Evolutionary conservation across 1,140 invertebrate species (phyloP), one percentile per base, ranked within the genome.

Genomic region (Sesamia nonagrioides): DNA sequence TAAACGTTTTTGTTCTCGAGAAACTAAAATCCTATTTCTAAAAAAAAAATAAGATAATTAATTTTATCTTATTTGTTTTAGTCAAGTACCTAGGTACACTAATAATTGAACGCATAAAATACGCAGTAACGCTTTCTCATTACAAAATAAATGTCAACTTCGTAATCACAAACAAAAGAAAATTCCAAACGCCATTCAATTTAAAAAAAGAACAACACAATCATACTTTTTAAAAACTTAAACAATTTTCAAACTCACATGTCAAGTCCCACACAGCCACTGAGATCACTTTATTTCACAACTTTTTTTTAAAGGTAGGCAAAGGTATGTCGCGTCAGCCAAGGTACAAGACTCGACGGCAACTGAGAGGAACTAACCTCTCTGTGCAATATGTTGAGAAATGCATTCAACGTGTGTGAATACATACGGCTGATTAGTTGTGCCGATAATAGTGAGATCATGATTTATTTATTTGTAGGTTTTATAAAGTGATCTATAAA

Each of bases 341-440:
- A 69, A 77, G 74, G 77, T 69, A 61, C 60, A 81, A 78, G 17
- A 56, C 77, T 80, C 75, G 77, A 80, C 76, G 83, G 77, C 76
- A 77, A 90, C 89, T 88, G 85, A 86, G 84, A 84, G 83, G 78
- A 81, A 37, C 73, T 50, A 69, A 79, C 88, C 86, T 85, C 87
- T 88, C 86, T 90, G 85, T 76, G 84, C 21, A 18, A 42, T 37
- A 40, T 76, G 82, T 90, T 90, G 86, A 84, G 89, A 90, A 90
- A 90, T 90, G 84, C 85, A 84, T 82, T 85, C 74, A 80, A 81
- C 42, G 52, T 58, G 35, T 37, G 1, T 37, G 52, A 27, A 54
- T 1, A 66, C 27, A 74, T 58, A 81, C 80, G 75, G 69, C 17
- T n/a, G 18, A n/a, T 18, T 33, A 76, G 18, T 72, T 80, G 40